Evolutionary conservation across 1,140 invertebrate genomes (phyloP).

Genomic region (Brachionus sp.): DNA sequence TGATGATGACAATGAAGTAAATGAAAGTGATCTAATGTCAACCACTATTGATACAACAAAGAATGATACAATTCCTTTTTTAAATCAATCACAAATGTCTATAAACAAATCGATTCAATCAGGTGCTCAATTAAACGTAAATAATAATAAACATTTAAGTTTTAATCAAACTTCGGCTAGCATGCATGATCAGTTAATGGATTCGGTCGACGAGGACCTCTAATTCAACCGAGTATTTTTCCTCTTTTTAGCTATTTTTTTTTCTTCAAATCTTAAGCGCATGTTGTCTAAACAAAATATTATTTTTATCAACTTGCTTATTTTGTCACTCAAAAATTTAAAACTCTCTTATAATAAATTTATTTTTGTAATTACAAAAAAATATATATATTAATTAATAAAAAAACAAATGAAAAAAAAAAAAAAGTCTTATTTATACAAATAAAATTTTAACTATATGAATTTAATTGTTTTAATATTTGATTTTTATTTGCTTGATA

Average conservation of each 20-base stretch:
- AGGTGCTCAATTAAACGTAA: neutral
- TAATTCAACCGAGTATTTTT: neutral
- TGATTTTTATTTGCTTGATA: too few species aligned
- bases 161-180: neutral
- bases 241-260: neutral
- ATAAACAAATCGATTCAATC: neutral
- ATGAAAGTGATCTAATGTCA: neutral
- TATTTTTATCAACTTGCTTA: too few species aligned
- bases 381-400: too few species aligned
- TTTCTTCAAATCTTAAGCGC: neutral
- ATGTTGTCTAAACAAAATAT: too few species aligned
- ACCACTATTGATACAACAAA: conserved; percentile 33
- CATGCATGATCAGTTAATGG: conserved; percentile 29
- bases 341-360: too few species aligned
- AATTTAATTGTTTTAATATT: too few species aligned
- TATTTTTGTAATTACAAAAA: too few species aligned
- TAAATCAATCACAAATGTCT: conserved; percentile 41
- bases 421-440: too few species aligned
- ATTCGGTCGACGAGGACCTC: conserved; percentile 38
- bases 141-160: neutral
- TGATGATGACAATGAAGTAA: neutral
- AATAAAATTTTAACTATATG: too few species aligned
- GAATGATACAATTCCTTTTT: conserved; percentile 38
- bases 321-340: too few species aligned
- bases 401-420: too few species aligned